A percentile compares a stretch with the other conserved stretches of the same genome.
These are phyloP conservation scores for Danio jaintianensis DNA, from an alignment of 2,797 vertebrate genomes.

Conservation along the genomic window DNA sequence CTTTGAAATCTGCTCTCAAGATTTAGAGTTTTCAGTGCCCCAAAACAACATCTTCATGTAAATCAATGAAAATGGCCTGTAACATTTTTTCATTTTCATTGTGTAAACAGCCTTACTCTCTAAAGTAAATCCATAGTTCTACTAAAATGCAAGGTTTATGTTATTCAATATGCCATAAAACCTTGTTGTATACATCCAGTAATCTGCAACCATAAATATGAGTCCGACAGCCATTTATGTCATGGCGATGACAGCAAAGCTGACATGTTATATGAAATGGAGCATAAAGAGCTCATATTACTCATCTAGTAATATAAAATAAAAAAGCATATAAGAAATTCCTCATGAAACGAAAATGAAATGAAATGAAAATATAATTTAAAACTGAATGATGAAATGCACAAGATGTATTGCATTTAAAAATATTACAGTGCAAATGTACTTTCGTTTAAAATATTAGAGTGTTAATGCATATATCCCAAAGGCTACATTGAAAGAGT, in stretches of 20 bases:
- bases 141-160: background rate
- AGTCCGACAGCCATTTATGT: conserved; percentile 16
- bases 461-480: background rate
- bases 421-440: no score
- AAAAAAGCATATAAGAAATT: background rate
- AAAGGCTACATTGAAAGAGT: conserved; percentile 11
- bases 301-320: conserved; percentile 1
- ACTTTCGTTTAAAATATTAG: background rate
- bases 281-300: conserved; percentile 20
- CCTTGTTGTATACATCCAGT: background rate
- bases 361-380: background rate
- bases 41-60: no score
- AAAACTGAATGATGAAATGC: background rate
- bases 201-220: conserved; percentile 13
- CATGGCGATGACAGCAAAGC: background rate
- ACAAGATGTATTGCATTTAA: no score
- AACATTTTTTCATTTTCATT: no score
- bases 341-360: background rate
- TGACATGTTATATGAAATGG: background rate
- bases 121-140: conserved; percentile 11
- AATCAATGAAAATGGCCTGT: no score
- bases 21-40: no score
- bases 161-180: background rate
- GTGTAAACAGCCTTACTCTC: background rate
- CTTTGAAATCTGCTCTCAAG: no score